phyloP scores from a whole-genome alignment of 2,113 vertebrate species.

The Hylia prasina region DNA sequence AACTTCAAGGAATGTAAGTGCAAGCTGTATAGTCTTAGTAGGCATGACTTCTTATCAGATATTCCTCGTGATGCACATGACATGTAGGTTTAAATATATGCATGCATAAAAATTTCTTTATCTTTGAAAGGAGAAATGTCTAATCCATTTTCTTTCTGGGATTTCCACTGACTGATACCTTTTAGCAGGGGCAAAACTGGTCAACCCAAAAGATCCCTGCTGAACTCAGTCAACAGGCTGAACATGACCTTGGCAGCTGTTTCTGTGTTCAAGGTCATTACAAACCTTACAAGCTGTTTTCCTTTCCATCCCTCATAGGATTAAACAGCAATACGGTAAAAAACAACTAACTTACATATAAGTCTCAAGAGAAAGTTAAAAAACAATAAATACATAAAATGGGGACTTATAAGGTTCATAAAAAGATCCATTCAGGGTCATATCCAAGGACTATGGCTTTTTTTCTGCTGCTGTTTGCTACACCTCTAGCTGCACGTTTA shows the following conservation, averaged over 20 bases:
- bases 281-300: constrained; percentile 47
- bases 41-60: background rate
- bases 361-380: constrained; percentile 2
- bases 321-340: constrained; percentile 43
- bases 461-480: background rate
- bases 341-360: constrained; percentile 38
- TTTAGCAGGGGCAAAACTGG: background rate
- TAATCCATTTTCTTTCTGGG: background rate
- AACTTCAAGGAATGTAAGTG: background rate
- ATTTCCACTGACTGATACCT: constrained; percentile 6
- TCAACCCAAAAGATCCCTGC: constrained; percentile 15
- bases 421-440: constrained; percentile 9
- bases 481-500: background rate
- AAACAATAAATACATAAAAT: constrained; percentile 16
- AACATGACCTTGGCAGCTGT: constrained; percentile 39
- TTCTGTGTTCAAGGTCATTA: constrained; percentile 64
- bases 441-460: background rate
- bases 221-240: constrained; percentile 36
- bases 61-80: background rate
- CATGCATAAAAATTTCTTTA: background rate
- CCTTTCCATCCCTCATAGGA: constrained; percentile 31
- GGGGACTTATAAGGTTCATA: background rate
- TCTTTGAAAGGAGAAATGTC: background rate
- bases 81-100: background rate
- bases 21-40: background rate